Evolutionary conservation across 2,888 invertebrate genomes (phyloP).

Genomic region (Incurvaria masculella): DNA sequence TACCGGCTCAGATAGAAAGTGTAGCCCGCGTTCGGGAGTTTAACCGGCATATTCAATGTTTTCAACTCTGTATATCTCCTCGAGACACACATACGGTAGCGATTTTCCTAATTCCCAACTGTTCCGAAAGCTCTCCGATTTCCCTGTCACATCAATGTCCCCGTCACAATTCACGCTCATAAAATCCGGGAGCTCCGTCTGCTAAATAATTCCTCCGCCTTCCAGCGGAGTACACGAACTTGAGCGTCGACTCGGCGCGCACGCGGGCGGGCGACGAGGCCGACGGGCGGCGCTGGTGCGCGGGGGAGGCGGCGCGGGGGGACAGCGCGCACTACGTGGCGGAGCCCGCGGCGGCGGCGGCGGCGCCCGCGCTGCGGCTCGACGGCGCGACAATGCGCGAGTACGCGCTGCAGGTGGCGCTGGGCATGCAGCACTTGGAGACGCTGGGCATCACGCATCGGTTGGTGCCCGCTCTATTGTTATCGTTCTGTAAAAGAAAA

Average conservation of each 20-base stretch:
- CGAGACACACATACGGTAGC: too few relatives aligned
- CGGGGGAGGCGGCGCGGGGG: constrained; percentile 6
- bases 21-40: too few relatives aligned
- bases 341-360: constrained; percentile 45
- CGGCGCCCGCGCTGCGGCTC: constrained; percentile 40
- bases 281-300: constrained; percentile 21
- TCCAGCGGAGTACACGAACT: constrained; percentile 55
- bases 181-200: too few relatives aligned
- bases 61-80: too few relatives aligned
- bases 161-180: too few relatives aligned
- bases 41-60: too few relatives aligned
- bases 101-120: too few relatives aligned
- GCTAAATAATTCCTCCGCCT: too few relatives aligned
- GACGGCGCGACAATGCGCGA: constrained; percentile 54
- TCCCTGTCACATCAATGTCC: too few relatives aligned
- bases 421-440: constrained; percentile 77
- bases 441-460: constrained; percentile 67
- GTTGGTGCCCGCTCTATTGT: constrained; percentile 28
- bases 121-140: too few relatives aligned
- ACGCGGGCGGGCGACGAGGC: constrained; percentile 25
- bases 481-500: too few relatives aligned
- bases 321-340: constrained; percentile 39
- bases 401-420: constrained; percentile 76
- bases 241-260: constrained; percentile 39
- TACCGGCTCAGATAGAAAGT: too few relatives aligned